phyloP scores from a whole-genome alignment of 2,888 invertebrate species.

The Dione vanillae region DNA sequence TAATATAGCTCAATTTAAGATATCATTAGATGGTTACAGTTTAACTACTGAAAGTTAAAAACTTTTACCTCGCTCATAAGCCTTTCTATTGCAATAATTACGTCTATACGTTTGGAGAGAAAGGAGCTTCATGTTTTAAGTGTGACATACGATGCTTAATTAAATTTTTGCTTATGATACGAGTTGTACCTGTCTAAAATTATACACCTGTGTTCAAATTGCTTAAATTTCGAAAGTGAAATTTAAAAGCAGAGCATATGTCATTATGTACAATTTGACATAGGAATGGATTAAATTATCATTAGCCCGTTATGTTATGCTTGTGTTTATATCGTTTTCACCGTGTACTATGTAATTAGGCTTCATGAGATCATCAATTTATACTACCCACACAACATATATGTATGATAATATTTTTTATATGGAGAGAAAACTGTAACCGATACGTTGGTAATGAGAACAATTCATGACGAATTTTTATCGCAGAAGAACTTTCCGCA shows the following conservation, averaged over 20 bases:
- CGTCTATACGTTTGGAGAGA: slow-evolving; percentile 67
- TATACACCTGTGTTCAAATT: neutral
- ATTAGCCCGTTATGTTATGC: slow-evolving; percentile 6
- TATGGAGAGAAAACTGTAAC: slow-evolving; percentile 9
- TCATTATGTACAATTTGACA: neutral
- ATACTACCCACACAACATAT: neutral
- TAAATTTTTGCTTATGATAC: neutral
- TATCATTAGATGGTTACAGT: slow-evolving; percentile 24
- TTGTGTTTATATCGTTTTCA: slow-evolving; percentile 18
- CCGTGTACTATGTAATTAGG: slow-evolving; percentile 20
- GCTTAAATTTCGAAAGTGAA: slow-evolving; percentile 16
- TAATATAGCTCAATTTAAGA: slow-evolving; percentile 19
- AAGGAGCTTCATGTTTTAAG: slow-evolving; percentile 60
- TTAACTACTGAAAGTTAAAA: slow-evolving; percentile 42
- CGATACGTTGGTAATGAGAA: slow-evolving; percentile 3
- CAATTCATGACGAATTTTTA: slow-evolving; percentile 8
- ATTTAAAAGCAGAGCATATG: slow-evolving; percentile 3
- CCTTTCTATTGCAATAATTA: slow-evolving; percentile 60
- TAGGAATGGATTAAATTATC: slow-evolving; percentile 20
- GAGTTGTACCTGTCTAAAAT: slow-evolving; percentile 5
- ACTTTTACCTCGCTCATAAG: slow-evolving; percentile 45
- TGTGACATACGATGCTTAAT: slow-evolving; percentile 41
- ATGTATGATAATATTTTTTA: neutral
- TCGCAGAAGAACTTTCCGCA: neutral
- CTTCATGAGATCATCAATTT: slow-evolving; percentile 19